Evolutionary conservation across 1,140 invertebrate genomes (phyloP), one percentile per base, ranked within the genome.

Genomic region (Asobara japonica): DNA sequence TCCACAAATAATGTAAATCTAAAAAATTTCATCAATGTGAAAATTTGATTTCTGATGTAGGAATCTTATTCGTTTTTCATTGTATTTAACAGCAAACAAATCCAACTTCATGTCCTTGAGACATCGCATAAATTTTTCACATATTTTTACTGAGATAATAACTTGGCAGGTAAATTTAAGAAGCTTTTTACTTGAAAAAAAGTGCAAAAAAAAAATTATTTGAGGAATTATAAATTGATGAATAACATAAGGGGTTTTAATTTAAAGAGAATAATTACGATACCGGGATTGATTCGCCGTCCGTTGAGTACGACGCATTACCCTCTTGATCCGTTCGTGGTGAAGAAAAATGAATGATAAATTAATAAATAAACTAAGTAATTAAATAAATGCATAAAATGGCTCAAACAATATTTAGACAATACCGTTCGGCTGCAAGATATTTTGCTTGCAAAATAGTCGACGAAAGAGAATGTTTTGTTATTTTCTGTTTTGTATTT

Each of bases 401-500:
- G 70, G 70, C 25, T 66, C 70, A 72, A 72, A 51, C 10, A 45
- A 72, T 45, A 64, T 66, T 72, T 72, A 72, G 70, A 72, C 70
- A 72, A 72, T 72, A 72, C 70, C 30, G 61, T 71, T 71, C 65
- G 69, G 62, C 61, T 65, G 69, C 69, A 71, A 71, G 69, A 60
- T 33, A 33, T 66, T 72, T 72, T 72, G n/a, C 65, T 36, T 68
- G 64, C 51, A 60, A 48, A 30, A 33, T 51, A 72, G 65, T 61
- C 65, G 29, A 65, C 36, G 62, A 27, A 38, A 31, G 38, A 16
- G n/a, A 67, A 30, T 31, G 51, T 36, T 41, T 48, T 29, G n/a
- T 36, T 41, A 65, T 69, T 60, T 30, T 36, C 48, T 36, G 56
- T 30, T 60, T 56, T 65, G 16, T 62, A 56, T 62, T 66, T 67